Evolutionary conservation across 2,888 invertebrate genomes (phyloP), one percentile per base, ranked within the genome.

Genomic region (Portevinia maculata): DNA sequence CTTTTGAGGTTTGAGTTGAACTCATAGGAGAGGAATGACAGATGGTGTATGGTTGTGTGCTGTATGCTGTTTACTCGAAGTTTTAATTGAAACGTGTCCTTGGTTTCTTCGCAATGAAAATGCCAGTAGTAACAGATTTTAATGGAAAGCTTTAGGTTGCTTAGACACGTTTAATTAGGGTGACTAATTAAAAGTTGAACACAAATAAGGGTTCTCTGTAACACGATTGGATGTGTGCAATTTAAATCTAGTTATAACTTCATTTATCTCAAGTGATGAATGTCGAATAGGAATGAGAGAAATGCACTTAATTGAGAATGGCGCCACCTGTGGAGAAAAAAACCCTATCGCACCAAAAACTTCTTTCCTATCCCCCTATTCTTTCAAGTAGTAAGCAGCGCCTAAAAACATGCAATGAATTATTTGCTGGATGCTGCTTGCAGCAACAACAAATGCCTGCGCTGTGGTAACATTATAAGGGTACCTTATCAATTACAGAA

Each of bases 61-160:
- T 48, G 34, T 13, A 46, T 24, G 48, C 21, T 48, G 57, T 69
- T 37, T 57, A 57, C 37, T 37, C 37, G n/a, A 30, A 46, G 46
- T 69, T 59, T 59, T 69, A 69, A 69, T 69, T 59, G 59, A 50
- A 48, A 59, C 57, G 39, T 69, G 57, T 69, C 13, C 69, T 30
- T 28, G 37, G 44, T 67, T 32, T 37, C 34, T 67, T 55, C 28
- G 46, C 34, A 67, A 50, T 59, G 39, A 37, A 59, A 59, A 17
- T 59, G 39, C 17, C 37, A 57, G 69, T 15, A 39, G 19, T 5
- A 3, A 3, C 24, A 24, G 24, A 30, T 46, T 59, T 30, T 48
- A 48, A 19, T 46, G 48, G 37, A 48, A 69, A 28, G 28, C 17
- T 50, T 69, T 46, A 30, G 19, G 28, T 28, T 39, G 19, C 46